These are phyloP conservation scores for Gandaritis pyraliata DNA, from an alignment of 2,888 invertebrate genomes.

Conservation along the genomic window DNA sequence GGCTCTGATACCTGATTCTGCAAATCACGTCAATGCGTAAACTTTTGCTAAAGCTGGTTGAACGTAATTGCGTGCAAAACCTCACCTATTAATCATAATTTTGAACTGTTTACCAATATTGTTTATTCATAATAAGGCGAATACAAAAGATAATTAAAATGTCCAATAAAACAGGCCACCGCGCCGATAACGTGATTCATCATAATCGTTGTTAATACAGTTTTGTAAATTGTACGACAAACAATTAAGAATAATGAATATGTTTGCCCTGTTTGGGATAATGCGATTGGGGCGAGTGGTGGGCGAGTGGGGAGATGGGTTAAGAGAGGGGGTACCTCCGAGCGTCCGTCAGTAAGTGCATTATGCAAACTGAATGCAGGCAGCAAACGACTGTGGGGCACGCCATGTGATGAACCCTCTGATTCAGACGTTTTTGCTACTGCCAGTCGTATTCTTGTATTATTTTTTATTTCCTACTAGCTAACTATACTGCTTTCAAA, in stretches of 20 bases:
- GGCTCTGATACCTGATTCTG: no score
- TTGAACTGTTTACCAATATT: slow-evolving; percentile 53
- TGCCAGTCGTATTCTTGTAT: slow-evolving; percentile 20
- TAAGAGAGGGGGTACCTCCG: slow-evolving; percentile 16
- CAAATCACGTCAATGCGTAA: neutral
- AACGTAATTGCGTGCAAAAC: slow-evolving; percentile 14
- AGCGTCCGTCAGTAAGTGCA: slow-evolving; percentile 46
- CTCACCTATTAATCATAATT: slow-evolving; percentile 59
- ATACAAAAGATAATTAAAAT: slow-evolving; percentile 55
- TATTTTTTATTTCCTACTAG: slow-evolving; percentile 18
- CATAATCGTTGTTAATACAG: slow-evolving; percentile 55
- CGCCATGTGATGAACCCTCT: slow-evolving; percentile 38
- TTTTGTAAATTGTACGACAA: slow-evolving; percentile 58
- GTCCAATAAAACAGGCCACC: slow-evolving; percentile 46
- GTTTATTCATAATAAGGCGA: slow-evolving; percentile 50
- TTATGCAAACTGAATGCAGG: slow-evolving; percentile 50
- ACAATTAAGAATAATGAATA: slow-evolving; percentile 66
- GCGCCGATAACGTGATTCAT: slow-evolving; percentile 56
- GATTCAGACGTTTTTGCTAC: slow-evolving; percentile 39
- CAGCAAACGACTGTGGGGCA: slow-evolving; percentile 42
- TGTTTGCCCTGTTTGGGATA: slow-evolving; percentile 55
- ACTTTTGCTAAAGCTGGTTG: neutral
- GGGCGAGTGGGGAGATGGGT: slow-evolving; percentile 22
- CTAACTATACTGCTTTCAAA: slow-evolving; percentile 13
- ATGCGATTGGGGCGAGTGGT: slow-evolving; percentile 53